Evolutionary conservation across 2,888 invertebrate species (phyloP).

Genomic region (Phyto melanocephala): DNA sequence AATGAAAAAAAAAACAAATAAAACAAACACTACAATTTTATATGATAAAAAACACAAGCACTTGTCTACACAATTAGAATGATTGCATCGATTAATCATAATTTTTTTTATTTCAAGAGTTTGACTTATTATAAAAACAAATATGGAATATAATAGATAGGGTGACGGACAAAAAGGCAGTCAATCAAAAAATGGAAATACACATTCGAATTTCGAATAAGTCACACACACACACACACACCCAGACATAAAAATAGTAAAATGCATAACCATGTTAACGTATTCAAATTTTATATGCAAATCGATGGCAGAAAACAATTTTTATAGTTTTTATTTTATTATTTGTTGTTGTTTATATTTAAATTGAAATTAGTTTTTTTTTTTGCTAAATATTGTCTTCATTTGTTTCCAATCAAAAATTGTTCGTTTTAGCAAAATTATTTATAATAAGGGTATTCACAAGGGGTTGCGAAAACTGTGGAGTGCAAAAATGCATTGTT

Average conservation of each 20-base stretch:
- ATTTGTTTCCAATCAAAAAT: neutral
- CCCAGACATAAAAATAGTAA: no score
- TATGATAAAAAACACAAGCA: neutral
- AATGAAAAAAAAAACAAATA: neutral
- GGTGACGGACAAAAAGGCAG: neutral
- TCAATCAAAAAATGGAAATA: neutral
- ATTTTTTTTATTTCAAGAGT: slow-evolving; percentile 1
- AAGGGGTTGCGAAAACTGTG: no score
- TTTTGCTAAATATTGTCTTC: neutral
- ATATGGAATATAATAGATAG: neutral
- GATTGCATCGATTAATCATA: slow-evolving; percentile 45
- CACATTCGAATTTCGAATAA: no score
- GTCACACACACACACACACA: neutral
- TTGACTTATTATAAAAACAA: neutral
- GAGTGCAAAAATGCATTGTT: no score
- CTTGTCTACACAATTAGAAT: slow-evolving; percentile 48
- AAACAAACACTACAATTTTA: neutral
- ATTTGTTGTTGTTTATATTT: neutral
- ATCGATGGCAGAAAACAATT: slow-evolving; percentile 37
- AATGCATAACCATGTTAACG: neutral
- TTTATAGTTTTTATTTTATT: neutral
- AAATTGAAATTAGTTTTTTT: neutral
- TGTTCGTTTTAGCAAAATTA: no score
- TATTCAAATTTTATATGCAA: slow-evolving; percentile 10
- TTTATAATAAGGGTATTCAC: no score